Evolutionary conservation across 2,113 vertebrate genomes (phyloP).

Genomic region (Micronycteris hirsuta): DNA sequence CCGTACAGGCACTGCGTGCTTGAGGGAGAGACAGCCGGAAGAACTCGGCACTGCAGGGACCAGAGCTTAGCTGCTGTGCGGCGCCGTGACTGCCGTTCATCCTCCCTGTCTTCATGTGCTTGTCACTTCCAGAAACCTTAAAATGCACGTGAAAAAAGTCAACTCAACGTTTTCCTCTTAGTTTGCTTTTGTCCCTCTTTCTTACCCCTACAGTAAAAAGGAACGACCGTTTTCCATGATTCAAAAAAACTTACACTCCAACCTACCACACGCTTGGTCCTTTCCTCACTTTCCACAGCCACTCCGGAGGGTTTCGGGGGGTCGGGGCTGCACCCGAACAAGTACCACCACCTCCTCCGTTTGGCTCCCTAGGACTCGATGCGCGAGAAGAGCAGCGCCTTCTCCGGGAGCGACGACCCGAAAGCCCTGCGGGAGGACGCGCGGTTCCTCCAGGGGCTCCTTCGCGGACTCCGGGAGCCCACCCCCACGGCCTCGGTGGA

Average conservation of each 20-base stretch:
- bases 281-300: background rate
- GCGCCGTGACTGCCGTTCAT: rapidly evolving
- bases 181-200: background rate
- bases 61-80: no score
- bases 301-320: background rate
- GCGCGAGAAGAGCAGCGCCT: constrained; percentile 84
- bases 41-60: rapidly evolving
- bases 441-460: constrained; percentile 73
- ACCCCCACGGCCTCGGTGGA: constrained; percentile 77
- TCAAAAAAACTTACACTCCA: background rate
- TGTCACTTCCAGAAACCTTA: background rate
- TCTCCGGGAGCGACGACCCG: constrained; percentile 42
- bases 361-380: constrained; percentile 86
- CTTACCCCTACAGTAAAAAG: background rate
- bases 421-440: constrained; percentile 67
- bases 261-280: background rate
- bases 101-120: background rate
- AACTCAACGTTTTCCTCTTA: background rate
- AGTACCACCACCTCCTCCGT: background rate
- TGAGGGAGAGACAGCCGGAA: background rate
- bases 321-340: background rate
- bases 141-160: rapidly evolving
- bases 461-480: rapidly evolving
- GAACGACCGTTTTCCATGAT: background rate
- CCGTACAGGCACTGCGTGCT: rapidly evolving